phyloP scores from a whole-genome alignment of 2,113 vertebrate species.

The Hepsetus odoe region DNA sequence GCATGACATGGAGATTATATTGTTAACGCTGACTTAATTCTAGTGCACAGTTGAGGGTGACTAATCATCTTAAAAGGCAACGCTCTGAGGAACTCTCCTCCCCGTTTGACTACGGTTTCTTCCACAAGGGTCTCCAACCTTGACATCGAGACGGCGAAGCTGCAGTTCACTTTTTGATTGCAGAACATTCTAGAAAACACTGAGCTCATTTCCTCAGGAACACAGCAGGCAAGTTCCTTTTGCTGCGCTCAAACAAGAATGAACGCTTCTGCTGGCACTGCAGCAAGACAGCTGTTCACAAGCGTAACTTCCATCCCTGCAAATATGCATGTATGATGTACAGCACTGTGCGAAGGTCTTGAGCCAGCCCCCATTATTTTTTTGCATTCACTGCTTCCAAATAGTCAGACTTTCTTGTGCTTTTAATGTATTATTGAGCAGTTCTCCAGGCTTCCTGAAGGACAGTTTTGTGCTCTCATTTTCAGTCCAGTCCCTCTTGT shows the following conservation, averaged over 20 bases:
- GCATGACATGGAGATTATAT: neutral
- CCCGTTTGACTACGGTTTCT: neutral
- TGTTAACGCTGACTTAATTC: too few relatives aligned
- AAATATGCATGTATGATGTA: neutral
- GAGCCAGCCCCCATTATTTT: too few relatives aligned
- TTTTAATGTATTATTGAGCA: too few relatives aligned
- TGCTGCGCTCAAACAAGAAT: neutral
- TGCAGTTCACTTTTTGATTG: neutral
- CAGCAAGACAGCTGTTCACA: neutral
- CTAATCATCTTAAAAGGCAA: too few relatives aligned
- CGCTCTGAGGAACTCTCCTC: neutral
- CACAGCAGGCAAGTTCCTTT: neutral
- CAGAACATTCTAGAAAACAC: neutral
- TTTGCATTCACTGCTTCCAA: too few relatives aligned
- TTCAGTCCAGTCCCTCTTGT: too few relatives aligned
- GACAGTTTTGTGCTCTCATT: too few relatives aligned
- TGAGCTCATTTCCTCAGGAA: constrained; percentile 14
- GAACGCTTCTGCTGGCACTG: neutral
- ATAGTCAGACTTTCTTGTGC: too few relatives aligned
- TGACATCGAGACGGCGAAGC: neutral
- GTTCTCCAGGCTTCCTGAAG: too few relatives aligned
- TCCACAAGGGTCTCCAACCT: neutral
- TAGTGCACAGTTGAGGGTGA: too few relatives aligned
- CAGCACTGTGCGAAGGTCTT: too few relatives aligned
- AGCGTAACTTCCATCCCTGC: neutral